phyloP scores from a whole-genome alignment of 2,113 vertebrate species.

The Apodemus sylvaticus region DNA sequence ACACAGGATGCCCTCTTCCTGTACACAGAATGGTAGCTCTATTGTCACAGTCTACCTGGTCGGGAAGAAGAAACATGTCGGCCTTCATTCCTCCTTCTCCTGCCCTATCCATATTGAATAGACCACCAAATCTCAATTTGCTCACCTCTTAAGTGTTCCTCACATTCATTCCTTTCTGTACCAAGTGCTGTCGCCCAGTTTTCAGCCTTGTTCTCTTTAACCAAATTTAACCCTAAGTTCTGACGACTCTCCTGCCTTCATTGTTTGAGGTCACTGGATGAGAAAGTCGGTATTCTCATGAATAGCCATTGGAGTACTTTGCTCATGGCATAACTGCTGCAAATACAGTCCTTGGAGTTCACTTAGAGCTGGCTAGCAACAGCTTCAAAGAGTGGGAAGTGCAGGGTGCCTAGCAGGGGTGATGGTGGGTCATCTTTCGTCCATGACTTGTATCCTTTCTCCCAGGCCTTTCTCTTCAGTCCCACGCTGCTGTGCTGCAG shows the following conservation, averaged over 20 bases:
- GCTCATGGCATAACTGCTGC: background rate
- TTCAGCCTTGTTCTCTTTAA: background rate
- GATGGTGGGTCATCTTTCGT: background rate
- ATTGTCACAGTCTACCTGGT: background rate
- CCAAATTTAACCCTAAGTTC: background rate
- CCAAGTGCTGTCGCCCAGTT: background rate
- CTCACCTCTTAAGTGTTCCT: background rate
- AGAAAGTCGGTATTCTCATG: background rate
- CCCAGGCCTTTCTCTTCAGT: background rate
- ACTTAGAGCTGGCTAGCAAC: background rate
- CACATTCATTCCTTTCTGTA: background rate
- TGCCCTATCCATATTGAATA: background rate
- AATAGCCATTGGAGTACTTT: background rate
- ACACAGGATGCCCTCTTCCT: background rate
- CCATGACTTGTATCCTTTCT: background rate
- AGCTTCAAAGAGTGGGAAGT: background rate
- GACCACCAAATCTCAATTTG: background rate
- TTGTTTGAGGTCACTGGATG: background rate
- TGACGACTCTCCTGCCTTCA: background rate
- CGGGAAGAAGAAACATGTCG: background rate
- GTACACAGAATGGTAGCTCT: background rate
- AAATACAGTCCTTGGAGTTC: background rate
- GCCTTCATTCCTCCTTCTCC: background rate
- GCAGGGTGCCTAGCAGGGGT: rapidly evolving
- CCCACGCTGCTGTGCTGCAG: background rate